Percentiles rank a stretch among this genome's conserved stretches.
These are phyloP conservation scores for Tapera naevia DNA, from an alignment of 2,797 vertebrate genomes.

Conservation along the genomic window DNA sequence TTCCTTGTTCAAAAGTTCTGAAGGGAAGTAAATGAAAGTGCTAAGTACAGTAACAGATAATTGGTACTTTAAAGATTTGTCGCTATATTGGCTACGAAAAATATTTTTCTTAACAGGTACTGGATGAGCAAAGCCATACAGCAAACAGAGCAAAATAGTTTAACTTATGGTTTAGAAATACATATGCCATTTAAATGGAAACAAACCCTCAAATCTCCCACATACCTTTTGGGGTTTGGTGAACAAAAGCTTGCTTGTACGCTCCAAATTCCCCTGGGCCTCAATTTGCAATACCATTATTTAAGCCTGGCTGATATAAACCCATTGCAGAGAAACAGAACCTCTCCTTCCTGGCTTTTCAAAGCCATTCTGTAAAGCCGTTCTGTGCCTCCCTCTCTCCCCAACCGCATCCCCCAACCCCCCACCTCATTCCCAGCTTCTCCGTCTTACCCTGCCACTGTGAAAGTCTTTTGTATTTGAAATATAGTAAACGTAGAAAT, in stretches of 20 bases:
- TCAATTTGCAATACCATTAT: slow-evolving; percentile 59
- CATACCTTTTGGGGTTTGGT: slow-evolving; percentile 51
- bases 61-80: neutral
- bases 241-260: slow-evolving; percentile 53
- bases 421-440: neutral
- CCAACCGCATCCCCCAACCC: accelerated
- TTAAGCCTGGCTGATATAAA: slow-evolving; percentile 50
- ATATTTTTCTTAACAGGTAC: neutral
- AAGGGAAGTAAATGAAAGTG: slow-evolving; percentile 5
- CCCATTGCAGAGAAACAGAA: slow-evolving; percentile 41
- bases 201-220: slow-evolving; percentile 40
- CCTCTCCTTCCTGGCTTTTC: slow-evolving; percentile 28
- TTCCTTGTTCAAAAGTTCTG: slow-evolving; percentile 14
- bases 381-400: neutral
- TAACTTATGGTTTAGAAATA: slow-evolving; percentile 27
- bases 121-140: neutral
- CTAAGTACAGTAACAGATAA: neutral
- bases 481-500: neutral
- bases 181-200: slow-evolving; percentile 35
- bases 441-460: neutral
- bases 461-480: slow-evolving; percentile 7
- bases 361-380: neutral
- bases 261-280: slow-evolving; percentile 41
- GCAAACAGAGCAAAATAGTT: slow-evolving; percentile 32
- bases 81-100: neutral